Base-by-base conservation (phyloP, 2,797 vertebrate species). In the Scleropages formosus region DNA sequence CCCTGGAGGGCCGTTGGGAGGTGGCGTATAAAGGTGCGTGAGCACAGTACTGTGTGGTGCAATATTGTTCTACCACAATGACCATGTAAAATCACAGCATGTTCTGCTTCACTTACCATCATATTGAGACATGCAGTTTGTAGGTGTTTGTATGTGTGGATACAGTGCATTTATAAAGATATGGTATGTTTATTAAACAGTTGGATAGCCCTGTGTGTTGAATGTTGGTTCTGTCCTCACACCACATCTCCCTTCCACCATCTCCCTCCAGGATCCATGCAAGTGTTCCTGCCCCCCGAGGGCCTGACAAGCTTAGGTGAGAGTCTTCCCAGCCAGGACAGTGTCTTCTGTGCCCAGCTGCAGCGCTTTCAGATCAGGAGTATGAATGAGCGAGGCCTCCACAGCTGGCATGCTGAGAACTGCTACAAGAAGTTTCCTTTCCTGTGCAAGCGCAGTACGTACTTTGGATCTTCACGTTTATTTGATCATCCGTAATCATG, bases 391-490 rank as follows among this genome's bases (percentile, higher is more conserved):
- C 90, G 91, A 0, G 96, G 95, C 67, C 92, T 98, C 26, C 97
- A 99, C 89, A 97, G 97, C 91, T 99, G 98, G 98, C 93, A 94
- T 0, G 94, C 96, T 0, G 96, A 99, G 84, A 97, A 96, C 94
- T 98, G 98, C 92, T 94, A 97, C 24, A 94, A 97, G 86, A 94
- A 96, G 79, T 97, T 96, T 1, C 95, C 98, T 0, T 99, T 98
- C 80, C 95, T 99, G 77, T 99, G 98, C 93, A 99, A 98, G 89
- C 93, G 96, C 82, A 94, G 98, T 98, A 92, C 75, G 95, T 84
- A 31, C 3, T 26, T 4, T 9, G 4, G 0, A 9, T 18, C 6
- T 39, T 60, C 44, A 0, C 1, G 22, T 22, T 16, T 59, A 12
- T 67, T 4, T 22, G 26, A 61, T 39, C 31, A 39, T 31, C 39